phyloP scores from a whole-genome alignment of 2,113 vertebrate genomes.

The Pseudorasbora parva region DNA sequence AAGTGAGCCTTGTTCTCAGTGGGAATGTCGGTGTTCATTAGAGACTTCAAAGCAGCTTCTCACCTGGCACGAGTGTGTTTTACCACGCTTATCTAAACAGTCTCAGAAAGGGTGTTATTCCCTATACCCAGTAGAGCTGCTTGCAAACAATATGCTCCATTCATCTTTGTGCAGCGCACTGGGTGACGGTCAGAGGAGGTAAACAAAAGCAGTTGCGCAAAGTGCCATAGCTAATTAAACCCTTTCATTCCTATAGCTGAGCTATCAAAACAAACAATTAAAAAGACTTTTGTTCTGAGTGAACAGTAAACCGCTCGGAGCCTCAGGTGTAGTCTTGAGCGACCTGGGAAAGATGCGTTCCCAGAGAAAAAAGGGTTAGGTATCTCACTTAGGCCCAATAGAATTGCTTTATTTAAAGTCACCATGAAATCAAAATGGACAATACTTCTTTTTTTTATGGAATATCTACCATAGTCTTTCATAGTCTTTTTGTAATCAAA shows the following conservation, averaged over 20 bases:
- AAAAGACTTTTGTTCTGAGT: conserved; percentile 14
- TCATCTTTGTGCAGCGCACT: conserved; percentile 65
- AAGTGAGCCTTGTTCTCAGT: conserved; percentile 39
- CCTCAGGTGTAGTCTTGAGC: conserved; percentile 27
- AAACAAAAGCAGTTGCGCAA: conserved; percentile 64
- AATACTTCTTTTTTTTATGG: no score
- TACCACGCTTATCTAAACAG: conserved; percentile 69
- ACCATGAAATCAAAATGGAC: no score
- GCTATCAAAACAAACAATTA: conserved; percentile 44
- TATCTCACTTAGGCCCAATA: no score
- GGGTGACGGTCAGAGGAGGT: conserved; percentile 58
- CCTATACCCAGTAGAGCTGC: conserved; percentile 33
- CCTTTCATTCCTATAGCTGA: conserved; percentile 5
- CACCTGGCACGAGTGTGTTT: conserved; percentile 55
- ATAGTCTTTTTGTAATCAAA: no score
- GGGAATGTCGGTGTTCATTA: conserved; percentile 61
- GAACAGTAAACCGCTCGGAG: conserved; percentile 43
- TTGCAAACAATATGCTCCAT: conserved; percentile 70
- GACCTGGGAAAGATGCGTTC: conserved; percentile 44
- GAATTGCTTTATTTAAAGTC: no score
- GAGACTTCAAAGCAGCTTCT: conserved; percentile 64
- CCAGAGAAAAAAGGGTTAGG: no score
- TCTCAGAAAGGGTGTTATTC: conserved; percentile 64
- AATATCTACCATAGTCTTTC: no score
- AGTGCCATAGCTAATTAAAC: conserved; percentile 70